Evolutionary conservation across 2,797 vertebrate genomes (phyloP), one percentile per base, ranked within the genome.

Genomic region (Paramormyrops hopkinsi): DNA sequence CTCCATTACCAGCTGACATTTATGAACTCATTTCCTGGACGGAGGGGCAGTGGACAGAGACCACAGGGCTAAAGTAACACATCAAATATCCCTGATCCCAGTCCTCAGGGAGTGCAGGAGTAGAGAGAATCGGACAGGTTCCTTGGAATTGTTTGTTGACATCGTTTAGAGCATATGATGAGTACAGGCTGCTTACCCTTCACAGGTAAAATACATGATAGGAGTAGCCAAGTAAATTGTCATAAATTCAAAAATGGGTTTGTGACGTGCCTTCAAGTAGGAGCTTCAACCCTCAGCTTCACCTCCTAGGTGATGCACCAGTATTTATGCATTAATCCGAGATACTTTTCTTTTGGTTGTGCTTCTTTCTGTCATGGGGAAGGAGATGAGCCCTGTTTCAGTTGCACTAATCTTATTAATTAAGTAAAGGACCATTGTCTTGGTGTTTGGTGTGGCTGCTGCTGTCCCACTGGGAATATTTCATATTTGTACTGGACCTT

Each of bases 1-100:
- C 73, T 44, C 73, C 73, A 79, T 79, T 79, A 79, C 73, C 73
- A 79, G 73, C 37, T n/a, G 73, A n/a, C 73, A 79, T 79, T 79
- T 41, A 44, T 41, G 37, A 79, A 41, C 73, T 79, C 17, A 17
- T 44, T 44, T 79, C 37, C 73, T 1, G 73, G 37, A 79, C 73
- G n/a, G 37, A 44, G 69, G 33, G 17, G 69, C 12, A 41, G 25
- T 73, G 65, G 29, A 73, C 37, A 5, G 65, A 37, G 65, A 33
- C 25, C 65, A 73, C 12, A 33, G 25, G 65, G 65, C 65, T 37
- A 29, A 73, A 73, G 65, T 37, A 37, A 73, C 65, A 73, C 65
- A 37, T 73, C 12, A 37, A 33, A 73, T 17, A 73, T 73, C 29
- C 11, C 65, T 37, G 65, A 73, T 73, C 11, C 56, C n/a, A 62